Evolutionary conservation across 2,797 vertebrate species (phyloP), one percentile per base, ranked within the genome.

Genomic region (Xenops minutus): DNA sequence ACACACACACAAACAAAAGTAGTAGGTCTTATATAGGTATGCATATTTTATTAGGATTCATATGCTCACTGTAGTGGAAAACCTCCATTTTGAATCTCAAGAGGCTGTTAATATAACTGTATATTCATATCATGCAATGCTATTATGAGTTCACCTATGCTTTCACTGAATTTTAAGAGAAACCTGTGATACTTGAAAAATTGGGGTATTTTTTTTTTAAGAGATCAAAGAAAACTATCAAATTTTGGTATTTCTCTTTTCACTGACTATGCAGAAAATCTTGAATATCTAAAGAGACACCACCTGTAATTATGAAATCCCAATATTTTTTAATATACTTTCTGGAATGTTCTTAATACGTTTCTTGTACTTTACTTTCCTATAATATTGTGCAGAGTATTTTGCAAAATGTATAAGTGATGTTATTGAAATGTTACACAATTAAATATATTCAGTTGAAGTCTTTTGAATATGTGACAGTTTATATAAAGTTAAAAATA

Each of bases 131-230:
- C 85, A 54, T 84, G 85, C 62, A 89, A 56, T 76, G 43, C 16
- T 72, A 34, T 88, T 92, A 93, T 36, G 27, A 68, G 43, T 86
- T 96, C 95, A 91, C 66, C 17, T 86, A 30, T 79, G 16, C 56
- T 89, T 88, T 49, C n/a, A 26, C 51, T 68, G 91, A 92, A 95
- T 88, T 81, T 89, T 93, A 89, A 91, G 49, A 54, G 30, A 91
- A 95, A 88, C 2, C 2, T 15, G 7, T 55, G 58, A 72, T 89
- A 69, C 54, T 89, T 89, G 59, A 77, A 83, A 93, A 88, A 74
- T 46, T 7, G 20, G 9, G 2, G 2, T 67, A 27, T 41, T 41
- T 41, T 41, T 41, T 41, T 41, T 41, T 78, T 64, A 86, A 84
- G 30, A 32, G 10, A 68, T 74, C 16, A 30, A 83, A 85, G 74